Evolutionary conservation across 2,797 vertebrate species (phyloP).

Genomic region (Phylloscopus collybita): DNA sequence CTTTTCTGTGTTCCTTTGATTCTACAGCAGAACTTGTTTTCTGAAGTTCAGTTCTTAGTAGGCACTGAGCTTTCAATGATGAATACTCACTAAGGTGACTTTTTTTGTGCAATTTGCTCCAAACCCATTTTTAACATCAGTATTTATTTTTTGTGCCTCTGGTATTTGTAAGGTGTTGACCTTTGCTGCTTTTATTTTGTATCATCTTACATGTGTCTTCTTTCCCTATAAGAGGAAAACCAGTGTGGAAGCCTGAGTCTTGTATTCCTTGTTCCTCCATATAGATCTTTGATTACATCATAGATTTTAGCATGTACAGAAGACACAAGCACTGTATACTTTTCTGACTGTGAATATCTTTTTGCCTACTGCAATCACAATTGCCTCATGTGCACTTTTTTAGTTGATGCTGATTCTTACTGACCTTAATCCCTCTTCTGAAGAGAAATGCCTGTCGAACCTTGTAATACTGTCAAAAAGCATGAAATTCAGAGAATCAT

Average conservation of each 20-base stretch:
- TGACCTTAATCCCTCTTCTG: slow-evolving; percentile 67
- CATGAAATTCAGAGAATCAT: slow-evolving; percentile 62
- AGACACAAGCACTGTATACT: neutral
- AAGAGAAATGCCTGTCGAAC: slow-evolving; percentile 69
- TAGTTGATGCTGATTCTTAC: slow-evolving; percentile 69
- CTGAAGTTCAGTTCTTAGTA: neutral
- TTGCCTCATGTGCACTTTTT: slow-evolving; percentile 58
- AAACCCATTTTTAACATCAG: neutral
- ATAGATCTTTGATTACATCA: neutral
- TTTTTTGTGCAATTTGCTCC: neutral
- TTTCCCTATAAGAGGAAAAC: neutral
- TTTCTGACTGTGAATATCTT: neutral
- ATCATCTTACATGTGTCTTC: neutral
- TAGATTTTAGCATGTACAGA: neutral
- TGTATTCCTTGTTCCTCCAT: neutral
- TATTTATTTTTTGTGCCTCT: neutral
- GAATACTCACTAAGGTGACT: neutral
- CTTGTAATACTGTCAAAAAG: slow-evolving; percentile 69
- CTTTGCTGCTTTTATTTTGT: neutral
- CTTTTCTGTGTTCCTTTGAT: neutral
- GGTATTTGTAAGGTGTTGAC: neutral
- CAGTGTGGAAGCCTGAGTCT: neutral
- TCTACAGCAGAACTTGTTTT: neutral
- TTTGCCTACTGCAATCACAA: slow-evolving; percentile 17
- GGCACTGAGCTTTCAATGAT: neutral